Evolutionary conservation across 2,797 vertebrate species (phyloP).

Genomic region (Lophius americanus): DNA sequence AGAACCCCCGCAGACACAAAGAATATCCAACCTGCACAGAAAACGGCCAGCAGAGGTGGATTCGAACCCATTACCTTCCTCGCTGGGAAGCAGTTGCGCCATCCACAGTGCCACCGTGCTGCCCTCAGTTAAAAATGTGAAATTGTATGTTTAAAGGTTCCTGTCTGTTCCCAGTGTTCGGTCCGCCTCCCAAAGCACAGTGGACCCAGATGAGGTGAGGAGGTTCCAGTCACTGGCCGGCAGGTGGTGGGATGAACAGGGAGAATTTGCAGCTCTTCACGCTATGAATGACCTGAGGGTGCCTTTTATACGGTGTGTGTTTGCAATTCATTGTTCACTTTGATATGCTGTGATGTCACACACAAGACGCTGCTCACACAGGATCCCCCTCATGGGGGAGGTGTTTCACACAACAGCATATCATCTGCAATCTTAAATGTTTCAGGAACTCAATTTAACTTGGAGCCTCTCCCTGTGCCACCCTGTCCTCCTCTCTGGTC

Average conservation of each 20-base stretch:
- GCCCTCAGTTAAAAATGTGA: no score
- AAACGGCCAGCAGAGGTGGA: no score
- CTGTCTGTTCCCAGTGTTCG: conserved; percentile 36
- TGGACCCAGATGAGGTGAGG: conserved; percentile 89
- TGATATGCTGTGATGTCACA: not conserved
- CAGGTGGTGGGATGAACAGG: conserved; percentile 96
- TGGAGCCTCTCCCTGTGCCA: no score
- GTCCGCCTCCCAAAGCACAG: conserved; percentile 77
- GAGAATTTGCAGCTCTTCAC: conserved; percentile 90
- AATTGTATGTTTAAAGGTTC: not conserved
- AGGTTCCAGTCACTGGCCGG: conserved; percentile 88
- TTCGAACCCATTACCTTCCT: not conserved
- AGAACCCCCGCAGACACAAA: no score
- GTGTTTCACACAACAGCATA: no score
- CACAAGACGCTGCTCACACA: not conserved
- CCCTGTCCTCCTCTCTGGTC: no score
- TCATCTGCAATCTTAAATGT: no score
- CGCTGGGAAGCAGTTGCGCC: not conserved
- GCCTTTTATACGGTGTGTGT: conserved; percentile 91
- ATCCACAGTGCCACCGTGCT: no score
- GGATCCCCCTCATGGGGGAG: no score
- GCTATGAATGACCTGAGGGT: conserved; percentile 96
- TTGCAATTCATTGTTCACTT: not conserved
- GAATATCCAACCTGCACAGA: no score
- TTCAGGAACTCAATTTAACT: no score